phyloP scores from a whole-genome alignment of 2,888 invertebrate species.

The Oscheius sp. region DNA sequence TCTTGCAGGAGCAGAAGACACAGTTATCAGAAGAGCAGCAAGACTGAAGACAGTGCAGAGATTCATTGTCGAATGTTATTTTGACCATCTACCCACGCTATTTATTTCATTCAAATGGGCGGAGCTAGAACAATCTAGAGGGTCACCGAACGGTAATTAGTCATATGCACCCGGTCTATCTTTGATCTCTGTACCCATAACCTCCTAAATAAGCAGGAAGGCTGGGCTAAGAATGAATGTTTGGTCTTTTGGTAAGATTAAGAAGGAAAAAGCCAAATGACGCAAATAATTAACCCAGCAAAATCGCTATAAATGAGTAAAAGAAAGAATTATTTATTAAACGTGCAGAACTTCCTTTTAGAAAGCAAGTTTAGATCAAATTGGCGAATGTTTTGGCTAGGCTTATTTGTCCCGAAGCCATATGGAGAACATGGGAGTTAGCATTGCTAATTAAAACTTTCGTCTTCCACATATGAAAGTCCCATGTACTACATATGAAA shows the following conservation, averaged over 20 bases:
- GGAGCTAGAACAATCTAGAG: slow-evolving; percentile 21
- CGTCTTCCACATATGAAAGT: too few species aligned
- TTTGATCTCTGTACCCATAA: background rate
- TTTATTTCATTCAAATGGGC: slow-evolving; percentile 17
- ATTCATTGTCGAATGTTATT: background rate
- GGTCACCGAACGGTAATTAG: slow-evolving; percentile 22
- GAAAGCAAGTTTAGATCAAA: too few species aligned
- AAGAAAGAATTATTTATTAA: too few species aligned
- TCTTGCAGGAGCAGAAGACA: background rate
- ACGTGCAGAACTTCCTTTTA: too few species aligned
- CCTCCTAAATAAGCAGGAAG: background rate
- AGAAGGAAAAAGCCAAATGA: too few species aligned
- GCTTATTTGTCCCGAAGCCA: too few species aligned
- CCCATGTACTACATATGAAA: background rate
- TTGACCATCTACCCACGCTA: background rate
- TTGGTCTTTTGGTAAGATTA: background rate
- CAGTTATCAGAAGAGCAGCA: background rate
- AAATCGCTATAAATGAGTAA: too few species aligned
- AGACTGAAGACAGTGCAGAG: background rate
- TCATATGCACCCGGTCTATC: background rate
- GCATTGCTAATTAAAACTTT: too few species aligned
- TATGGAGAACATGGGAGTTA: too few species aligned
- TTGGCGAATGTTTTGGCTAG: too few species aligned
- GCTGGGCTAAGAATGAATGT: background rate
- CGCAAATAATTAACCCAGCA: too few species aligned